Percentiles rank a stretch among this genome's conserved stretches.
phyloP scores from a whole-genome alignment of 2,888 invertebrate species.

The Drosophila diplacantha region DNA sequence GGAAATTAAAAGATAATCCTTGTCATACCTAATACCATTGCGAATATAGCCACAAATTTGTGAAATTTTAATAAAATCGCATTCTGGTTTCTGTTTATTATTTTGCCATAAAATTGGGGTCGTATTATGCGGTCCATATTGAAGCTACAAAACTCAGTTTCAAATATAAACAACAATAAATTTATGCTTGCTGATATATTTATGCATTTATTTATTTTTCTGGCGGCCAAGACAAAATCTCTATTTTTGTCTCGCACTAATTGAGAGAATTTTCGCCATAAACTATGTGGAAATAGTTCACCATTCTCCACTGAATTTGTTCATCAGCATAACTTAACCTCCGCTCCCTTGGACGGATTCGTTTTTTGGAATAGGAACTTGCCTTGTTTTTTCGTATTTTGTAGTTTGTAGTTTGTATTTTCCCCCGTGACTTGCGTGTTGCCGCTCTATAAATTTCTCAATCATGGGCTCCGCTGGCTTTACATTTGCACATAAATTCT shows the following conservation, averaged over 20 bases:
- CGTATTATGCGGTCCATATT: constrained; percentile 32
- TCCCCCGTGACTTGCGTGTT: constrained; percentile 33
- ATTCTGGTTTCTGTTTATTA: constrained; percentile 11
- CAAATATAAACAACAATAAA: constrained; percentile 31
- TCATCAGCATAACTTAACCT: constrained; percentile 33
- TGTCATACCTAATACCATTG: background rate
- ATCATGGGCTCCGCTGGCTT: constrained; percentile 39
- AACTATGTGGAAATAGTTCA: constrained; percentile 37
- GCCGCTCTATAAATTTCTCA: constrained; percentile 43
- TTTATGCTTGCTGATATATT: constrained; percentile 22
- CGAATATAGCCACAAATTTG: background rate
- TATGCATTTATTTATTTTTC: constrained; percentile 28
- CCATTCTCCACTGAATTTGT: constrained; percentile 35
- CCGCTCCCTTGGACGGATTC: constrained; percentile 5
- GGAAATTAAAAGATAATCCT: background rate
- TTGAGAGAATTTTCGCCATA: constrained; percentile 43
- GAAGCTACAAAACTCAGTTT: constrained; percentile 16
- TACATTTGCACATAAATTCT: constrained; percentile 50
- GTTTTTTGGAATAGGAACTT: constrained; percentile 8
- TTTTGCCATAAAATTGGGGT: constrained; percentile 14
- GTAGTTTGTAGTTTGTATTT: constrained; percentile 10
- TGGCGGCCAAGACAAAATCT: constrained; percentile 20
- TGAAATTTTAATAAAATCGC: constrained; percentile 3
- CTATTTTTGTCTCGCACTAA: constrained; percentile 40
- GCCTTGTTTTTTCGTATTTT: constrained; percentile 2